Conservation (phyloP, 2,113 vertebrate species). For the Canis aureus region DNA sequence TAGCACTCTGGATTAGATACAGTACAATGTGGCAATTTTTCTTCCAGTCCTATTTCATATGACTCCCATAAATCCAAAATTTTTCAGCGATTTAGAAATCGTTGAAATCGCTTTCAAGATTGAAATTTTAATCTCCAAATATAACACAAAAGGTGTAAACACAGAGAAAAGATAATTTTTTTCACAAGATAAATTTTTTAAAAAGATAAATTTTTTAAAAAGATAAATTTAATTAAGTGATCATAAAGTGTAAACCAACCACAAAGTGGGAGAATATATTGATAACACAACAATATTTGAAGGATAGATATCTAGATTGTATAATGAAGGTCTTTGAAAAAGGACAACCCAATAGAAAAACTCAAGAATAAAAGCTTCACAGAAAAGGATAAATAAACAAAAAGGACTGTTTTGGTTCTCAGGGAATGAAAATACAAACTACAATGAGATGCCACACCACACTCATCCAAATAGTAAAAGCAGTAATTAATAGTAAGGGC, state of each 20-base stretch:
- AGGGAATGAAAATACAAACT: not conserved
- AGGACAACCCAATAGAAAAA: not conserved
- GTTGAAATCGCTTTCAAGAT: not conserved
- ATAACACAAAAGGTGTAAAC: not conserved
- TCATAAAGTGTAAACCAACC: not conserved
- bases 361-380: not conserved
- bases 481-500: not conserved
- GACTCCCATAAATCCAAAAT: not conserved
- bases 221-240: not conserved
- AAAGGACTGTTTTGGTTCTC: not conserved
- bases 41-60: not conserved
- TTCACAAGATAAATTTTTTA: not conserved
- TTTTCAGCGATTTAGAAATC: constrained; percentile 33
- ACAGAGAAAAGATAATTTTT: not conserved
- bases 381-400: constrained; percentile 46
- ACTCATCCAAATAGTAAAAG: not conserved
- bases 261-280: not conserved
- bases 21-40: not conserved
- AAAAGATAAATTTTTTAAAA: not conserved
- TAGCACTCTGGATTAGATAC: not conserved
- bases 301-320: not conserved
- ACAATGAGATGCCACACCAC: not conserved
- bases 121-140: constrained; percentile 1
- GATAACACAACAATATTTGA: not conserved
- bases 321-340: not conserved